These are phyloP conservation scores for Drosophila subquinaria DNA, from an alignment of 2,888 invertebrate genomes.

Conservation along the genomic window DNA sequence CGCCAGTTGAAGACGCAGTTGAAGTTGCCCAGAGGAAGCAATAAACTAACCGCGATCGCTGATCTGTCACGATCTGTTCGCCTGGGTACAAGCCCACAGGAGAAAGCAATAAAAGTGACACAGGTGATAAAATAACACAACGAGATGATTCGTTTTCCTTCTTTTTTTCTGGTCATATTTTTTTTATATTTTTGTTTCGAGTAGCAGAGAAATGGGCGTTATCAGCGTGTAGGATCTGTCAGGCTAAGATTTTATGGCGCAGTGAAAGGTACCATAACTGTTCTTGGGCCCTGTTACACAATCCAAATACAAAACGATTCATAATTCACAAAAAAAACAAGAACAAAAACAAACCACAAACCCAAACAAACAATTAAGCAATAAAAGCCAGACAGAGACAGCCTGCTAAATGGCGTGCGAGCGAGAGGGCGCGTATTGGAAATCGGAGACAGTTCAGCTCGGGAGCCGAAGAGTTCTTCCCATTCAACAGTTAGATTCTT, in stretches of 20 bases:
- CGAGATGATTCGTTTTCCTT: slow-evolving; percentile 71
- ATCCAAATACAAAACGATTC: slow-evolving; percentile 68
- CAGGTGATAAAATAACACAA: slow-evolving; percentile 83
- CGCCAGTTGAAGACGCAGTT: slow-evolving; percentile 23
- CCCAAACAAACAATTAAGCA: slow-evolving; percentile 78
- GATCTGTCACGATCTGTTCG: slow-evolving; percentile 73
- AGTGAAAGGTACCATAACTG: slow-evolving; percentile 70
- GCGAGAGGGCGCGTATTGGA: slow-evolving; percentile 35
- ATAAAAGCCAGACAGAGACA: slow-evolving; percentile 60
- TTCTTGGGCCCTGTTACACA: slow-evolving; percentile 76
- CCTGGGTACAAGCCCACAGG: slow-evolving; percentile 48
- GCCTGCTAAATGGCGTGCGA: not conserved
- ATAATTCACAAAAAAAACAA: slow-evolving; percentile 52
- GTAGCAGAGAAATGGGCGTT: slow-evolving; percentile 68
- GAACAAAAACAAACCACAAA: slow-evolving; percentile 56
- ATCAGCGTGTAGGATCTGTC: slow-evolving; percentile 73
- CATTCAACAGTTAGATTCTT: slow-evolving; percentile 38
- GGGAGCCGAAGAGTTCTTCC: slow-evolving; percentile 52
- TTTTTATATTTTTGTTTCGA: slow-evolving; percentile 29
- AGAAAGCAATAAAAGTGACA: slow-evolving; percentile 76
- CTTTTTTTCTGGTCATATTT: not conserved
- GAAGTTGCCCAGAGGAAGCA: slow-evolving; percentile 72
- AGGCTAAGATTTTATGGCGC: slow-evolving; percentile 64
- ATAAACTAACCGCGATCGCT: slow-evolving; percentile 77
- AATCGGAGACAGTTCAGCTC: slow-evolving; percentile 67